phyloP scores from a whole-genome alignment of 2,797 vertebrate genomes.

The Etheostoma perlongum region DNA sequence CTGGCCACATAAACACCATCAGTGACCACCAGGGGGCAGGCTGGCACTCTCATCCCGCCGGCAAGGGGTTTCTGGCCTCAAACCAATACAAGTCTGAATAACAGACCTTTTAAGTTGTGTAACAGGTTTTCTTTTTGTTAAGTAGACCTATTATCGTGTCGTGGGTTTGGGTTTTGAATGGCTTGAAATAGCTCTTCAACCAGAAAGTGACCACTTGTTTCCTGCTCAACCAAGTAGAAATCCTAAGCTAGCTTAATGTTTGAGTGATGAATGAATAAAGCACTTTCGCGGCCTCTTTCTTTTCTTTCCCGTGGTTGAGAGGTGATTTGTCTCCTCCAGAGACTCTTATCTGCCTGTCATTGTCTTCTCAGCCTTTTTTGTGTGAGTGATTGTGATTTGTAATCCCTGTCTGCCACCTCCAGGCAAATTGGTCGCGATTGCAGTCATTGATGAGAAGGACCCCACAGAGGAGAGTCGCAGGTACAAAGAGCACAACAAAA shows the following conservation, averaged over 20 bases:
- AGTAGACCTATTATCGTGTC: constrained; percentile 62
- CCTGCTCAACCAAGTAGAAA: constrained; percentile 55
- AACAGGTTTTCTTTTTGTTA: constrained; percentile 43
- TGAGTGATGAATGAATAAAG: constrained; percentile 65
- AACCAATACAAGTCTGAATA: constrained; percentile 31
- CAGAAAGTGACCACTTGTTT: constrained; percentile 70
- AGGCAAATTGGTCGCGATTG: constrained; percentile 97
- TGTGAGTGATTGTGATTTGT: constrained; percentile 65
- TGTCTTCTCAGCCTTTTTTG: constrained; percentile 47
- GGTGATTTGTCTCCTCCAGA: constrained; percentile 54
- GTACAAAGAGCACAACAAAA: constrained; percentile 78
- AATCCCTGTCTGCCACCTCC: constrained; percentile 71
- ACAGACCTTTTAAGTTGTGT: constrained; percentile 65
- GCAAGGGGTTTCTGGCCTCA: constrained; percentile 24
- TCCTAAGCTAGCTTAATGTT: constrained; percentile 43
- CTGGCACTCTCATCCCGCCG: constrained; percentile 60
- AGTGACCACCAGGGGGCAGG: constrained; percentile 75
- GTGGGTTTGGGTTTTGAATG: constrained; percentile 57
- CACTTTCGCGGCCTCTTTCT: constrained; percentile 10
- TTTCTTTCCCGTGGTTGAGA: constrained; percentile 34
- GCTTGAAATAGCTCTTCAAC: constrained; percentile 48
- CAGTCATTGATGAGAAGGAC: constrained; percentile 95
- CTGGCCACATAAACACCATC: background rate
- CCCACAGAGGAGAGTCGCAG: constrained; percentile 90
- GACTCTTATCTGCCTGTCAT: constrained; percentile 57